Evolutionary conservation across 2,113 vertebrate species (phyloP).

Genomic region (Syngnathoides biaculeatus): DNA sequence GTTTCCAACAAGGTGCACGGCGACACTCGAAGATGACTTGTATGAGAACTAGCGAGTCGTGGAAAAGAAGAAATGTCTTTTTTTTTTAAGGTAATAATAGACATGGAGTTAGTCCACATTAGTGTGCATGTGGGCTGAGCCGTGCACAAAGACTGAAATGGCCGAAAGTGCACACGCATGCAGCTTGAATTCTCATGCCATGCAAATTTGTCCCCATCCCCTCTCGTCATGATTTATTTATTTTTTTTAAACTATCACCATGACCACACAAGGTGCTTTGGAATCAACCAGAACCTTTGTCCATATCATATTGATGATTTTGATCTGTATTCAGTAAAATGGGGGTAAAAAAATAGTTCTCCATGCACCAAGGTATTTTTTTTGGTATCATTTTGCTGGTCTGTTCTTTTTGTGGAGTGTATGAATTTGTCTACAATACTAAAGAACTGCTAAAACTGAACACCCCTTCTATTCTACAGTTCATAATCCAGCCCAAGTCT

Average conservation of each 20-base stretch:
- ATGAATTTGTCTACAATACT: too few species aligned
- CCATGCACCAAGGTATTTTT: too few species aligned
- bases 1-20: slow-evolving; percentile 24
- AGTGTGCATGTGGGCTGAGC: slow-evolving; percentile 20
- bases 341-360: too few species aligned
- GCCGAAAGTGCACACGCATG: slow-evolving; percentile 21
- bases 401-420: too few species aligned
- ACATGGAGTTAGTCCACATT: slow-evolving; percentile 3
- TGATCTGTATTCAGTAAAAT: too few species aligned
- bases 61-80: neutral
- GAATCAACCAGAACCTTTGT: slow-evolving; percentile 33
- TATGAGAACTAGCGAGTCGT: neutral
- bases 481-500: too few species aligned
- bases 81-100: neutral
- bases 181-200: slow-evolving; percentile 49
- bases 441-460: too few species aligned
- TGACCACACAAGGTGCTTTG: slow-evolving; percentile 30
- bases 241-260: too few species aligned
- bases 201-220: slow-evolving; percentile 40
- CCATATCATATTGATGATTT: neutral
- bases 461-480: too few species aligned
- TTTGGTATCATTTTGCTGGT: too few species aligned
- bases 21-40: neutral
- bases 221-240: slow-evolving; percentile 3
- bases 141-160: slow-evolving; percentile 44